Base-by-base conservation (phyloP, 2,797 vertebrate species). In the Pangasius krempfi region DNA sequence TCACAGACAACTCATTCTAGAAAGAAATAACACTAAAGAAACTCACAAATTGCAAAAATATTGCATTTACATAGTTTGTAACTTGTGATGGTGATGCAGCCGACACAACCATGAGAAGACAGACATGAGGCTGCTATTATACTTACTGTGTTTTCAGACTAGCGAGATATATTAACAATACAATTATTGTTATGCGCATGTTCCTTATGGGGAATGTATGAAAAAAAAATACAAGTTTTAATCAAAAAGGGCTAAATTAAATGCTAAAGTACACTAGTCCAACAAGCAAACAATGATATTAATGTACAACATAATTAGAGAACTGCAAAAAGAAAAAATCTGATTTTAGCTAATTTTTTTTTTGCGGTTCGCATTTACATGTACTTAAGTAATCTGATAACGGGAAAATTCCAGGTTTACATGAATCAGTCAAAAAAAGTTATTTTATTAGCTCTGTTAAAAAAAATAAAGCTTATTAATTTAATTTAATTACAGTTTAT, bases 1-100 rank as follows among this genome's bases (percentile, higher is more conserved):
- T 93, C 93, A 92, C 88, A 92, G 90, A 89, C 60, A 91, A 92
- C 94, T 92, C 92, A 94, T 93, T 94, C 92, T 92, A 92, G 89
- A 92, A 82, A 93, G 90, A 90, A 83, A 92, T 90, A 84, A 92
- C 85, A 91, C 79, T 86, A 78, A 89, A 83, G 89, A 88, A 80
- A 40, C 44, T 80, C 30, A 84, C 8, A 85, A 78, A 40, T 40
- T 40, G 40, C 40, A 40, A 40, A 40, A 44, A 89, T 87, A 80
- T 85, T 75, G 20, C 75, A 25, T 88, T 85, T 87, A 86, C 50
- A 82, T 81, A 66, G 47, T 60, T 78, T 52, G 50, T 27, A 81
- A 68, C 16, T 8, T 88, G 84, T 72, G 44, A 64, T n/a, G 12
- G 64, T 18, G 3, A 27, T 85, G 37, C 47, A 78, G 33, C 60